Percentiles rank a stretch among this genome's conserved stretches.
Conservation (phyloP, 2,113 vertebrate genomes). For the Trinectes maculatus region DNA sequence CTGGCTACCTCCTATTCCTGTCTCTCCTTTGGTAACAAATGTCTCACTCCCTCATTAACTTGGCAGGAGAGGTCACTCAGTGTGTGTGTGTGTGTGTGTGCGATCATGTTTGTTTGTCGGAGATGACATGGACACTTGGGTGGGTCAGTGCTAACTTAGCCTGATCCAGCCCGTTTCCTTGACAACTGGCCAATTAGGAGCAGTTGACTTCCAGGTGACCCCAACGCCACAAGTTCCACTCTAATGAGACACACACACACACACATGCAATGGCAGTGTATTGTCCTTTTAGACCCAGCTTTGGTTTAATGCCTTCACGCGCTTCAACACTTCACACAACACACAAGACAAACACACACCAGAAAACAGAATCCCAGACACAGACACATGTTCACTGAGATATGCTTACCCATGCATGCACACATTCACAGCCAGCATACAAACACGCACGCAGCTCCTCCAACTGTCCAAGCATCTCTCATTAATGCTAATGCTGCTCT, state of each 20-base stretch:
- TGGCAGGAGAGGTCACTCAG: conserved; percentile 17
- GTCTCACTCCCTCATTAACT: conserved; percentile 41
- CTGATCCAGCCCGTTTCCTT: conserved; percentile 59
- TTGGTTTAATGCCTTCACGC: conserved; percentile 7
- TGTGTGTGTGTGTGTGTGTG: conserved; percentile 9
- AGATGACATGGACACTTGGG: conserved; percentile 40
- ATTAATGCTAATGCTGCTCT: conserved; percentile 31
- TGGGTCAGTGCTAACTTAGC: conserved; percentile 40
- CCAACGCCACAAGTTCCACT: conserved; percentile 20
- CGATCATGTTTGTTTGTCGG: conserved; percentile 34
- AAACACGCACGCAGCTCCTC: not conserved
- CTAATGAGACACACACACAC: conserved; percentile 56
- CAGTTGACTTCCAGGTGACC: conserved; percentile 70
- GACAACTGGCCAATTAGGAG: conserved; percentile 68
- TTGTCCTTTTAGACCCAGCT: conserved; percentile 5
- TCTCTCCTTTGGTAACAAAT: conserved; percentile 41
- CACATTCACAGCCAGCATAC: not conserved
- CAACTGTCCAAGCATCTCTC: too few species aligned
- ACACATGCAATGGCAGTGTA: not conserved
- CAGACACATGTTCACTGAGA: conserved; percentile 26
- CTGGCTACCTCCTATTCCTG: conserved; percentile 45
- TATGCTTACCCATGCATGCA: not conserved
- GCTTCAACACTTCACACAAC: not conserved
- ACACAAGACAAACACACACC: conserved; percentile 7
- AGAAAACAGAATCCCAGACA: conserved; percentile 20